phyloP scores from a whole-genome alignment of 2,888 invertebrate species.

The Notocelia uddmanniana region DNA sequence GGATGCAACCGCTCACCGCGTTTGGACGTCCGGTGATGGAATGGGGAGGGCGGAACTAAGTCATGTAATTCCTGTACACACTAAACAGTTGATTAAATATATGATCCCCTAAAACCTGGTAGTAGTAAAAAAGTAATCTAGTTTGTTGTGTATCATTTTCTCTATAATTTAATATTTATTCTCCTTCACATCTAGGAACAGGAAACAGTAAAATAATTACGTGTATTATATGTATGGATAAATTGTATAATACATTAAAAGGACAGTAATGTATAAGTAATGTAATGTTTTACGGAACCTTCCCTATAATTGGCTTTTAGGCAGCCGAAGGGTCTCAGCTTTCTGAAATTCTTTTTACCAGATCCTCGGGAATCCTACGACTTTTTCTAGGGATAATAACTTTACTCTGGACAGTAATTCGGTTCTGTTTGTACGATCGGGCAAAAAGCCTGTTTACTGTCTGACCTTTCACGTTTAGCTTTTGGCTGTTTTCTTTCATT shows the following conservation, averaged over 20 bases:
- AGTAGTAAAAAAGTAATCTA: too few species aligned
- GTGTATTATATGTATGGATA: too few species aligned
- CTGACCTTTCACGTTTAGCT: slow-evolving; percentile 8
- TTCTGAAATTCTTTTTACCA: not conserved
- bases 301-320: not conserved
- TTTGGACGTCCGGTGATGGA: too few species aligned
- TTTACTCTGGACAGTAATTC: slow-evolving; percentile 19
- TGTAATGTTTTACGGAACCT: not conserved
- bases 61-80: too few species aligned
- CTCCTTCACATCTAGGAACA: too few species aligned
- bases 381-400: slow-evolving; percentile 14
- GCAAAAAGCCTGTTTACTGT: slow-evolving; percentile 19
- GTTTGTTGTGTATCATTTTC: too few species aligned
- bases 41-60: too few species aligned
- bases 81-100: too few species aligned
- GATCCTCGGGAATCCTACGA: not conserved
- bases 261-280: not conserved
- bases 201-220: too few species aligned
- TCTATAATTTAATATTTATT: too few species aligned
- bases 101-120: too few species aligned
- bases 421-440: slow-evolving; percentile 9
- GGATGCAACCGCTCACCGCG: too few species aligned
- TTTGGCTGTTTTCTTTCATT: slow-evolving; percentile 12
- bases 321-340: not conserved
- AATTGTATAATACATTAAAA: not conserved